phyloP scores from a whole-genome alignment of 2,797 vertebrate genomes.

The Sphenopsis melanotis region DNA sequence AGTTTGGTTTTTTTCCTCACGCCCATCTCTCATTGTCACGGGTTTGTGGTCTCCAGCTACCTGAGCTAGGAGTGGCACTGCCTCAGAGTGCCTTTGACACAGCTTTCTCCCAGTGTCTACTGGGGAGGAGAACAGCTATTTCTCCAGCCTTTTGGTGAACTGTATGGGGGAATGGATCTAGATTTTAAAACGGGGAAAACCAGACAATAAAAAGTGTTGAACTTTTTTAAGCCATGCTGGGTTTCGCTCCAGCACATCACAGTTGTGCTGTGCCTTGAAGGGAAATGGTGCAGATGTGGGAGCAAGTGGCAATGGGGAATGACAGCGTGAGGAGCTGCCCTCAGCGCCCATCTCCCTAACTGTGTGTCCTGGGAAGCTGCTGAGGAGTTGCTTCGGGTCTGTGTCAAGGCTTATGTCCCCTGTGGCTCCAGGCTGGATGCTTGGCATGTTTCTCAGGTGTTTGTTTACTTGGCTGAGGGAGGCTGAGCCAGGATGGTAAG shows the following conservation, averaged over 20 bases:
- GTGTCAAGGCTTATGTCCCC: not conserved
- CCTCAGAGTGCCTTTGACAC: not conserved
- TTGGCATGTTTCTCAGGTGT: not conserved
- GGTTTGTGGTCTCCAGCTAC: not conserved
- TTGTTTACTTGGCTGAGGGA: not conserved
- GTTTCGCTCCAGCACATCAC: not conserved
- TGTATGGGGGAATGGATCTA: not conserved
- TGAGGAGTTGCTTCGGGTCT: not conserved
- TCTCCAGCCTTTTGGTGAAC: not conserved
- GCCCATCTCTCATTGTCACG: not conserved
- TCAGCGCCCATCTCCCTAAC: not conserved
- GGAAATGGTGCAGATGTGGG: not conserved
- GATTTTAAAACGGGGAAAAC: not conserved
- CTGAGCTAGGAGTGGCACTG: not conserved
- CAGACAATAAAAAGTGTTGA: not conserved
- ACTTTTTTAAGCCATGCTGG: not conserved
- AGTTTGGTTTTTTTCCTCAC: not conserved
- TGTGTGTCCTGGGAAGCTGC: not conserved
- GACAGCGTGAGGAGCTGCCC: rapidly evolving
- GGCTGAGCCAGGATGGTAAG: not conserved
- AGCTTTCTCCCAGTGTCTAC: not conserved
- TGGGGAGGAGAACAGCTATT: not conserved
- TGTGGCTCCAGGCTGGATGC: not conserved
- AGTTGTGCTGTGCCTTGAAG: not conserved
- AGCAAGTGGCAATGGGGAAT: rapidly evolving